Base-by-base conservation (phyloP, 2,888 invertebrate genomes). In the Melitaea athalia region DNA sequence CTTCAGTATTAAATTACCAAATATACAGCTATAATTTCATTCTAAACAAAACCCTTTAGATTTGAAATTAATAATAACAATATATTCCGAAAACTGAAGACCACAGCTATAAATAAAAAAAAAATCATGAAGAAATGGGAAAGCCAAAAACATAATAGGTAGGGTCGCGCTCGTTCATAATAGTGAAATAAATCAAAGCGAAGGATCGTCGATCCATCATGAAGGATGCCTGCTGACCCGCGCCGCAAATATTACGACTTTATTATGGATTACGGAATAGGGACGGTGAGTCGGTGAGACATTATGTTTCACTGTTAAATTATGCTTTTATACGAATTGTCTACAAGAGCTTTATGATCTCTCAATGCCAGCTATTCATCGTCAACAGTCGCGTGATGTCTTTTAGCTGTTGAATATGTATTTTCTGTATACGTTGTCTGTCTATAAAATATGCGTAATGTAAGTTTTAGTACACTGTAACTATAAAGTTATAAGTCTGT, bases 121-220 rank as follows among this genome's bases (percentile, higher is more conserved):
- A 38, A 65, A 42, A 47, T 63, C 42, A 64, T 43, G 63, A 71
- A 71, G 59, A 68, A 69, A 64, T 43, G 61, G 55, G 43, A 47
- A 69, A 67, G 61, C 49, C 63, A 61, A 65, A 65, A 65, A 65
- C 42, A 62, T 50, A 64, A 68, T 53, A 59, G 57, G 50, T 61
- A 62, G 49, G 68, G 62, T 62, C 38, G 61, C 43, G 57, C 55
- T 63, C 55, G 63, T 63, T 57, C 57, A 64, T 71, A 64, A 69
- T 69, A 68, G 71, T 63, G 69, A 81, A 80, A 85, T 85, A 86
- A 86, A 86, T 86, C 84, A 82, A 74, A 76, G 69, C 69, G 75
- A 64, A 78, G 73, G 79, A 75, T 73, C 74, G 72, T 68, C 67
- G 69, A 86, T 87, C 85, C 82, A 86, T 87, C 86, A 84, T 77